Conservation (phyloP, 2,888 invertebrate species). For the Lepidochitona cinerea region DNA sequence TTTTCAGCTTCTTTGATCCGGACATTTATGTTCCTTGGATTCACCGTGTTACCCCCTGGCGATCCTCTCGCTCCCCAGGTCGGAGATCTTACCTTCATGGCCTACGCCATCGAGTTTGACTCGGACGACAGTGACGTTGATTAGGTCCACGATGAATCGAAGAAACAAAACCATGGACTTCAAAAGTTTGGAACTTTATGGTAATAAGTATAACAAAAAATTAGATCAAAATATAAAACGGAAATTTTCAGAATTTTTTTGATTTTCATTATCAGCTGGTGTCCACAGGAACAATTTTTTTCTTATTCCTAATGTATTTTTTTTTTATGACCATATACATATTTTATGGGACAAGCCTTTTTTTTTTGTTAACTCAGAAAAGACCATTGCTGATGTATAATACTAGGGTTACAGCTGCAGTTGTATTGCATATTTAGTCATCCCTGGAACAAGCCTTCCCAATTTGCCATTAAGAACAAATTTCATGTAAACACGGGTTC, state of each 20-base stretch:
- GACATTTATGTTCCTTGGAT: constrained; percentile 98
- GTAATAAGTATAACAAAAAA: background rate
- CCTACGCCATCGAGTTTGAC: constrained; percentile 67
- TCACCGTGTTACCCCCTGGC: constrained; percentile 86
- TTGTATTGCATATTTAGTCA: no score
- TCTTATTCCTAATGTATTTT: no score
- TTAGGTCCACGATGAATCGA: background rate
- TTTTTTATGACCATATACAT: no score
- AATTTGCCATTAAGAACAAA: no score
- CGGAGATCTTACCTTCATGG: constrained; percentile 78
- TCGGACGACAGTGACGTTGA: constrained; percentile 21
- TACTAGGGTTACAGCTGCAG: no score
- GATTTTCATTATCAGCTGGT: background rate
- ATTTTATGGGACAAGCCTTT: no score
- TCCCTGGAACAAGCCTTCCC: no score
- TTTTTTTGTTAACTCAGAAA: no score
- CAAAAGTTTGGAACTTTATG: background rate
- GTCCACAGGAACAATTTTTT: background rate
- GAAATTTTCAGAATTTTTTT: background rate
- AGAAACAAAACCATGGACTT: background rate
- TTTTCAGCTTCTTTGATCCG: constrained; percentile 84
- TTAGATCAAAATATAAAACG: background rate
- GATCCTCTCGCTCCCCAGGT: constrained; percentile 81
- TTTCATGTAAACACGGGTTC: no score
- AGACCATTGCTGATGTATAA: no score